Conservation (phyloP, 2,113 vertebrate genomes). For the Chaenocephalus aceratus region DNA sequence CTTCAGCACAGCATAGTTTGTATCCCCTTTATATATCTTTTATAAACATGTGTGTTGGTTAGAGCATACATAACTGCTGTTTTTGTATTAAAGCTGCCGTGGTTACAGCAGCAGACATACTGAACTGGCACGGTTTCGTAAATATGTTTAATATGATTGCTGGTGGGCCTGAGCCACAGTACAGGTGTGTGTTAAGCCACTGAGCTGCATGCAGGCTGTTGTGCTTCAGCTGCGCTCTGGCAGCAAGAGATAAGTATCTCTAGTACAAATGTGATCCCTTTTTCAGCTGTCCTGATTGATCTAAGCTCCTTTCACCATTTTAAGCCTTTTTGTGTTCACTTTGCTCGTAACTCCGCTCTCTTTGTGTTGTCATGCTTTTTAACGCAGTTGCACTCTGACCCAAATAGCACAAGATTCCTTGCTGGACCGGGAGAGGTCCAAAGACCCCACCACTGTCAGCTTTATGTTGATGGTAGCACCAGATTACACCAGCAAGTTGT, state of each 20-base stretch:
- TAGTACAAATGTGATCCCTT: conserved; percentile 79
- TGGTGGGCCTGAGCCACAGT: conserved; percentile 68
- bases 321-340: conserved; percentile 83
- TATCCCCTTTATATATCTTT: neutral
- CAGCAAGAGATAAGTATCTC: conserved; percentile 81
- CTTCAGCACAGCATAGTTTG: neutral
- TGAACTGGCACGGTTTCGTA: conserved; percentile 57
- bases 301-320: conserved; percentile 83
- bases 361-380: conserved; percentile 69
- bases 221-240: conserved; percentile 73
- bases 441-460: conserved; percentile 16
- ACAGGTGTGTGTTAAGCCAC: conserved; percentile 83
- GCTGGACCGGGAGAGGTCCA: conserved; percentile 19
- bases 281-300: conserved; percentile 83
- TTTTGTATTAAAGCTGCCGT: conserved; percentile 35
- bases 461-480: conserved; percentile 37
- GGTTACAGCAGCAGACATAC: conserved; percentile 37
- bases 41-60: conserved; percentile 13
- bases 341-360: conserved; percentile 72
- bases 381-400: conserved; percentile 67
- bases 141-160: conserved; percentile 80
- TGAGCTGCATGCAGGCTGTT: conserved; percentile 77
- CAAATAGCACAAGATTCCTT: conserved; percentile 64
- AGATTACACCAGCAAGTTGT: conserved; percentile 50
- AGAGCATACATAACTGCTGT: conserved; percentile 29